Base-by-base conservation (phyloP, 92 coral and sea anemone genomes). In the Bergia puertoricense region DNA sequence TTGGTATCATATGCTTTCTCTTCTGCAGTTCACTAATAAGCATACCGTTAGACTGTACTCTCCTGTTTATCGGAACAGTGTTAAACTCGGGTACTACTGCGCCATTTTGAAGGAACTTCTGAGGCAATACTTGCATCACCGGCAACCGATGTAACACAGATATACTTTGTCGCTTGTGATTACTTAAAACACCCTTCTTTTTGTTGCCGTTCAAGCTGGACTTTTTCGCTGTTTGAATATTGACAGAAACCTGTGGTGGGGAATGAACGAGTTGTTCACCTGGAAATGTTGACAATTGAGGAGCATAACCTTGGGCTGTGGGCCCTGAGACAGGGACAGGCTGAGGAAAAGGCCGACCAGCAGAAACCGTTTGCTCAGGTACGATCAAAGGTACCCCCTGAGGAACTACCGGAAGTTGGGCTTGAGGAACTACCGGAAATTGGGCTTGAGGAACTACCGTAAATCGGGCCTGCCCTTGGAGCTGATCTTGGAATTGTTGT, bases 61-160 rank as follows among this genome's bases (percentile, higher is more conserved):
- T 69, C 51, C 81, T 80, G 67, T 92, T 92, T 48, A 92, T 75
- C 4, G 94, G 92, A 74, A 92, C 42, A 74, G 90, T 89, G 62
- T 91, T 85, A 78, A 93, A 93, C 48, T 93, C 86, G 11, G 98
- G 98, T 51, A 95, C 86, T 39, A 86, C 50, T 11, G 92, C 83
- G 2, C 98, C 98, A 81, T 95, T 88, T 85, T 95, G 98, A 22
- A 91, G 88, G 81, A 95, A 92, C 14, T 82, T 90, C 74, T 93
- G 98, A 3, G 98, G 98, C 22, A 97, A 79, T 40, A 96, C 98
- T 79, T 95, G 99, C 93, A 94, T 89, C 72, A 97, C 91, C 5
- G 99, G 98, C 22, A 97, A 67, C 71, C 98, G 89, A 0, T 89
- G 86, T 42, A 97, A 68, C 11, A 97, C 92, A 50, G 98, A 92